Conservation (phyloP, 2,113 vertebrate species). For the Pachycephala philippinensis region DNA sequence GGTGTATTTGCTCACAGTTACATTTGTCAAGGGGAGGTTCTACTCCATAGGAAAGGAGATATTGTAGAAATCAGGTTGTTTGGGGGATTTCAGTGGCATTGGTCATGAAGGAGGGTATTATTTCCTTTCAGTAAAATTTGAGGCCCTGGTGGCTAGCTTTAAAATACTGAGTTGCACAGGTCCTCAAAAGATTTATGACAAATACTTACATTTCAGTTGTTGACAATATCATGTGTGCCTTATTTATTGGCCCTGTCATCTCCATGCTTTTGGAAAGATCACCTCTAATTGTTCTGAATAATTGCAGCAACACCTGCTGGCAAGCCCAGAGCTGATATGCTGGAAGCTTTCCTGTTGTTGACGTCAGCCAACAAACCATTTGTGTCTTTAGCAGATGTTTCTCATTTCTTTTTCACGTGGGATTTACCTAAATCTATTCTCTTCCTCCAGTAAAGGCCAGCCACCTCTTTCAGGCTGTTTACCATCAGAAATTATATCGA, state of each 20-base stretch:
- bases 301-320: constrained; percentile 48
- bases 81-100: neutral
- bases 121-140: neutral
- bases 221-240: neutral
- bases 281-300: constrained; percentile 38
- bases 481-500: neutral
- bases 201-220: neutral
- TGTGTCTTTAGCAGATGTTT: constrained; percentile 24
- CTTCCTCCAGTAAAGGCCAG: neutral
- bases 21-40: neutral
- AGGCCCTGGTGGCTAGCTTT: neutral
- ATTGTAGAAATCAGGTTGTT: neutral
- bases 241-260: constrained; percentile 16
- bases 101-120: neutral
- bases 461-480: neutral
- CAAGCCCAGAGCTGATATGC: neutral
- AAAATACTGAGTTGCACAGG: neutral
- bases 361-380: neutral
- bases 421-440: neutral
- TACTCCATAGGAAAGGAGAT: neutral
- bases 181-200: neutral
- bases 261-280: neutral
- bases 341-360: neutral
- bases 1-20: neutral
- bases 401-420: neutral